A percentile compares a stretch with the other conserved stretches of the same genome.
Evolutionary conservation across 2,113 vertebrate species (phyloP).

Genomic region (Daphoenositta chrysoptera): DNA sequence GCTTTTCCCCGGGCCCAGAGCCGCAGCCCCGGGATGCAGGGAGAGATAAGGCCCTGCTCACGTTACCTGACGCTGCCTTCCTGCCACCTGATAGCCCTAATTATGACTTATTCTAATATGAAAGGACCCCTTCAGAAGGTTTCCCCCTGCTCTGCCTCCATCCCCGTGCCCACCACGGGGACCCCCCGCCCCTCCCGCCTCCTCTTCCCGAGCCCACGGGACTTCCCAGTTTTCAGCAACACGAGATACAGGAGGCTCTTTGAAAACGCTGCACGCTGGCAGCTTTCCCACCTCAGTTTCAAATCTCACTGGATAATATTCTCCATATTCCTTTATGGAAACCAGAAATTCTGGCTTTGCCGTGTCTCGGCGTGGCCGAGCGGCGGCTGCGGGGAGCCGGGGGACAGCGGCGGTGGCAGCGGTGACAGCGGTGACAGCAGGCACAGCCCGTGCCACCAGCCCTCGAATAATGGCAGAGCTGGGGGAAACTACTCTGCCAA

Average conservation of each 20-base stretch:
- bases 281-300: slow-evolving; percentile 62
- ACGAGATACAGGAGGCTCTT: slow-evolving; percentile 54
- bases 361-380: neutral
- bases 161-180: neutral
- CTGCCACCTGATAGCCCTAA: slow-evolving; percentile 34
- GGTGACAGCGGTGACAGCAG: neutral
- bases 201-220: neutral
- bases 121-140: slow-evolving; percentile 44
- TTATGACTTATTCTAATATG: slow-evolving; percentile 30
- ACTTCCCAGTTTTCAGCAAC: slow-evolving; percentile 57
- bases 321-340: slow-evolving; percentile 64
- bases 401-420: neutral
- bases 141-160: neutral
- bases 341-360: slow-evolving; percentile 53
- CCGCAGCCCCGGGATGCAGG: fast-evolving
- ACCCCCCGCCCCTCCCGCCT: neutral
- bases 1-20: neutral
- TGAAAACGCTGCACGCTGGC: slow-evolving; percentile 41
- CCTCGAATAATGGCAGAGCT: fast-evolving
- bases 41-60: slow-evolving; percentile 47
- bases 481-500: neutral
- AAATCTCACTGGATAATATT: slow-evolving; percentile 63
- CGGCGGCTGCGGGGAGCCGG: neutral
- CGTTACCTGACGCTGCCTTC: neutral
- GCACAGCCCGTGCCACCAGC: neutral